A percentile compares a stretch with the other conserved stretches of the same genome.
phyloP scores from a whole-genome alignment of 2,113 vertebrate genomes.

The Astur gentilis region DNA sequence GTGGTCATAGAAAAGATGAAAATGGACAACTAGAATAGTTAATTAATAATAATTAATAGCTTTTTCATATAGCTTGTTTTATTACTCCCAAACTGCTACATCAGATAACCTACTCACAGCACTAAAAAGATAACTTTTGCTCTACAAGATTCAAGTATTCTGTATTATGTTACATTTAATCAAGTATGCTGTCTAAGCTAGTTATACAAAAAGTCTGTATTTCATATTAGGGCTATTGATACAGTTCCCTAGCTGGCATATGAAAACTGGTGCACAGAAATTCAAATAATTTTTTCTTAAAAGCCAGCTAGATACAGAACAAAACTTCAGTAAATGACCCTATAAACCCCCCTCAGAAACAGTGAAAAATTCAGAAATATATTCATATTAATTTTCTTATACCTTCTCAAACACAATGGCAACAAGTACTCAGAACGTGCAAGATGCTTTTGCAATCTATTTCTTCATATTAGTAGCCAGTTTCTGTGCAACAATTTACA shows the following conservation, averaged over 20 bases:
- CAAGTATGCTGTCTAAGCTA: not conserved
- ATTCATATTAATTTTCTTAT: not conserved
- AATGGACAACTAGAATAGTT: not conserved
- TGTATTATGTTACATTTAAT: not conserved
- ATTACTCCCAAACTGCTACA: not conserved
- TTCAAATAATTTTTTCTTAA: not conserved
- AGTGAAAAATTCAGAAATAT: not conserved
- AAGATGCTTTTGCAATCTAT: not conserved
- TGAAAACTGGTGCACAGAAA: not conserved
- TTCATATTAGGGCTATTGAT: not conserved
- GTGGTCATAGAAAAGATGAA: not conserved
- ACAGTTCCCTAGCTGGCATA: fast-evolving
- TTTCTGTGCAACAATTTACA: not conserved
- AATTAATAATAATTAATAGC: not conserved
- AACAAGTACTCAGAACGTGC: not conserved
- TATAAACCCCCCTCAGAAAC: not conserved
- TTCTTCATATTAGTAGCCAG: not conserved
- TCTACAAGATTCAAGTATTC: not conserved
- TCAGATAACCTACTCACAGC: not conserved
- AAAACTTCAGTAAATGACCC: not conserved
- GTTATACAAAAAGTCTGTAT: not conserved
- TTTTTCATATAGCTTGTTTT: not conserved
- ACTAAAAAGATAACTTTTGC: not conserved
- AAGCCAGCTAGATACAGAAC: not conserved
- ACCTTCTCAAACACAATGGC: not conserved